These are phyloP conservation scores for Bos javanicus DNA, from an alignment of 2,113 vertebrate genomes.

Conservation along the genomic window DNA sequence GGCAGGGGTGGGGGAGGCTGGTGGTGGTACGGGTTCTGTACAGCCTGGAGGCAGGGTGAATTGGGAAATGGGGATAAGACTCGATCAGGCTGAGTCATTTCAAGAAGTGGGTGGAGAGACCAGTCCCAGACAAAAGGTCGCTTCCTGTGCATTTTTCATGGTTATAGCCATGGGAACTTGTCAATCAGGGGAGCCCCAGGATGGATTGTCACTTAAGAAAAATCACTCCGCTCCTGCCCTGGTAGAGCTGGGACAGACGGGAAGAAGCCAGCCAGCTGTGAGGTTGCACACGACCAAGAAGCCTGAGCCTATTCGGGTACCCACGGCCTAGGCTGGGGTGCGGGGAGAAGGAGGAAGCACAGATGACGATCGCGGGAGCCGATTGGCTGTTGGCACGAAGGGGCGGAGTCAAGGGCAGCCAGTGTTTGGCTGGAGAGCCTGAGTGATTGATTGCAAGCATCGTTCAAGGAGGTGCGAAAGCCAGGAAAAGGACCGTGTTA, in stretches of 20 bases:
- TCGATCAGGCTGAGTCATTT: not conserved
- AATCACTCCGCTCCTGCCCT: not conserved
- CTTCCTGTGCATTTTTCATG: not conserved
- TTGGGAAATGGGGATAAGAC: not conserved
- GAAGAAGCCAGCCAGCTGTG: not conserved
- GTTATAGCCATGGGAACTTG: not conserved
- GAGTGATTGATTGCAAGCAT: too few species aligned
- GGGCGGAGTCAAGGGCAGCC: not conserved
- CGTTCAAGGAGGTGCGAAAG: not conserved
- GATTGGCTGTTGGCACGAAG: not conserved
- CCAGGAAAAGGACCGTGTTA: rapidly evolving
- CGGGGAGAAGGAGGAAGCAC: not conserved
- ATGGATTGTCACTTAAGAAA: not conserved
- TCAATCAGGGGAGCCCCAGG: too few species aligned
- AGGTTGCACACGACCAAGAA: not conserved
- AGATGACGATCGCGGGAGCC: not conserved
- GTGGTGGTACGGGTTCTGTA: not conserved
- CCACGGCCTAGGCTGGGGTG: not conserved
- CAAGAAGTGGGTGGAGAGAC: not conserved
- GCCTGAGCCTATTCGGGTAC: not conserved
- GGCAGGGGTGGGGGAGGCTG: not conserved
- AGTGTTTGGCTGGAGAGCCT: not conserved
- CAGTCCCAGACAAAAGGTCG: not conserved
- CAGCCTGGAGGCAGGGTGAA: not conserved
- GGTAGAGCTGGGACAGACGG: not conserved